These are phyloP conservation scores for Pocillopora damicornis DNA, from an alignment of 64 coral and sea anemone genomes.

Conservation along the genomic window DNA sequence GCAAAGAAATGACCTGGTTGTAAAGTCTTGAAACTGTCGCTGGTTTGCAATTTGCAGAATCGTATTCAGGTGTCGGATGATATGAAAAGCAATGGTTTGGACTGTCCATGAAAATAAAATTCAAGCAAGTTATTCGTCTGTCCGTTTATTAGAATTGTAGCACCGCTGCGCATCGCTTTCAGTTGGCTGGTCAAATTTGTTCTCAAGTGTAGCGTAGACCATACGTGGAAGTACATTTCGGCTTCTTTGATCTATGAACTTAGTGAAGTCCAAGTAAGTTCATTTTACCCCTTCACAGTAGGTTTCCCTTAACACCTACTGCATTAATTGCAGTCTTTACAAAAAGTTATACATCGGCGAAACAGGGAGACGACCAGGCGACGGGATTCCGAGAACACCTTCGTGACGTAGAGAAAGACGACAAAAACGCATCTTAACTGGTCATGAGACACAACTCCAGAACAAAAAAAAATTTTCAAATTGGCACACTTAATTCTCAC, in stretches of 20 bases:
- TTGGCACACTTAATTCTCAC: too few relatives aligned
- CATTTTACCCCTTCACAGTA: neutral
- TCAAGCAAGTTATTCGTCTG: neutral
- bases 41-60: slow-evolving; percentile 21
- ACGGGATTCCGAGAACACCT: too few relatives aligned
- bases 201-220: neutral
- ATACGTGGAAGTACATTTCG: neutral
- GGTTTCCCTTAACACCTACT: too few relatives aligned
- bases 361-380: too few relatives aligned
- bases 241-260: neutral
- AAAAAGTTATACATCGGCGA: too few relatives aligned
- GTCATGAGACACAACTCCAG: too few relatives aligned
- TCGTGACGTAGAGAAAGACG: too few relatives aligned
- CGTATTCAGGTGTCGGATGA: neutral
- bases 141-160: slow-evolving; percentile 8
- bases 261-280: neutral
- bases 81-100: slow-evolving; percentile 16
- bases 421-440: too few relatives aligned
- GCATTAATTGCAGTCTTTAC: too few relatives aligned
- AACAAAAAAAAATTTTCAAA: too few relatives aligned
- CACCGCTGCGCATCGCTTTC: slow-evolving; percentile 5
- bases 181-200: slow-evolving; percentile 23
- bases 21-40: neutral
- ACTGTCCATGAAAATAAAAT: neutral
- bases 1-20: slow-evolving; percentile 26